phyloP scores from a whole-genome alignment of 2,888 invertebrate species.

The Carcina quercana region DNA sequence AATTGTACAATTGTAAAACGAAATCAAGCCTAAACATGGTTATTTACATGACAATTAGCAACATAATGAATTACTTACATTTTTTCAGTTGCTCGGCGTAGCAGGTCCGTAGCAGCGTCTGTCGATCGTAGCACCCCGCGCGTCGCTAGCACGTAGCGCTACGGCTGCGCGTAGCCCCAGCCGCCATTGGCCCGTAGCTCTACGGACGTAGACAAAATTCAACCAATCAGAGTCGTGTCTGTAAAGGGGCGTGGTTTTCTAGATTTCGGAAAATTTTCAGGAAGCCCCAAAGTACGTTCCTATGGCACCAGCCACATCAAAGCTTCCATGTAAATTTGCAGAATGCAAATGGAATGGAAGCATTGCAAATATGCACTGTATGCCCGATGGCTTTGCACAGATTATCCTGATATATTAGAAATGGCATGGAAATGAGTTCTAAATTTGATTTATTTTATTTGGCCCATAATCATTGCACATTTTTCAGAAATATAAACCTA shows the following conservation, averaged over 20 bases:
- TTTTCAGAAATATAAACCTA: too few species aligned
- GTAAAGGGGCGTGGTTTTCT: constrained; percentile 59
- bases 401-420: not conserved
- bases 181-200: constrained; percentile 51
- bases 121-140: constrained; percentile 63
- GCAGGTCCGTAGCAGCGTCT: constrained; percentile 62
- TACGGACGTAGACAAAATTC: constrained; percentile 44
- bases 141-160: constrained; percentile 42
- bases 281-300: constrained; percentile 43
- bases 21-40: too few species aligned
- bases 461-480: too few species aligned
- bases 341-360: constrained; percentile 7
- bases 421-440: too few species aligned
- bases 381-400: not conserved
- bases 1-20: too few species aligned
- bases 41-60: constrained; percentile 10
- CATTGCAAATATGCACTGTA: not conserved
- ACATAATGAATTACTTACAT: constrained; percentile 46
- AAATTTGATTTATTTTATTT: too few species aligned
- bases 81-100: constrained; percentile 58
- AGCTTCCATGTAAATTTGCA: constrained; percentile 36
- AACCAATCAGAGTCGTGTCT: constrained; percentile 51
- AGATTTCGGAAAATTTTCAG: constrained; percentile 71
- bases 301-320: constrained; percentile 35
- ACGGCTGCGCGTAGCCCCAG: constrained; percentile 64